Evolutionary conservation across 2,797 vertebrate species (phyloP), one percentile per base, ranked within the genome.

Genomic region (Rachycentron canadum): DNA sequence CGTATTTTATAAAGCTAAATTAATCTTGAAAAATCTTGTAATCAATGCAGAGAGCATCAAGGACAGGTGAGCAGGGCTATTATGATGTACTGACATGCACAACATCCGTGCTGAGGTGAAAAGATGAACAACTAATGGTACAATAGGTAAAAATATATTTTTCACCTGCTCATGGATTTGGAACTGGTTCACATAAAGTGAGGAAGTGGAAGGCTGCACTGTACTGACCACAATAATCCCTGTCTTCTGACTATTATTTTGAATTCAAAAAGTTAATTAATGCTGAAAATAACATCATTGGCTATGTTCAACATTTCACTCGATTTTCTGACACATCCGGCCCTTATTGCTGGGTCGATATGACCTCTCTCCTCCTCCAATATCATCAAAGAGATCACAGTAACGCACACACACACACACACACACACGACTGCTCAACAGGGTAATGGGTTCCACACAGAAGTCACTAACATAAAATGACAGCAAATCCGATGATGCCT

Each of bases 311-410:
- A 19, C 65, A 64, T 41, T 73, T 69, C 34, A 23, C 30, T 71
- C 74, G 58, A 84, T 75, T 76, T 45, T 11, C 61, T 58, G 73
- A 70, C 69, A 41, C 26, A 4, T 59, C 19, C 13, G 1, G 11
- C 61, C 55, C 67, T 67, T 66, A 57, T 38, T 49, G 71, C 23
- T 10, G 23, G 68, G 69, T 86, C 62, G 10, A 83, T 79, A 53
- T 47, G 49, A 70, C 84, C 62, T 71, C 77, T 10, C 63, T 50
- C 32, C 55, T 78, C 74, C 57, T 8, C 84, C 86, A 70, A 77
- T 82, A 79, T 5, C 3, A 53, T 10, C 8, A 7, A 55, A 26
- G 32, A 38, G 34, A 36, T 40, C 30, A 52, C n/a, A 26, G 8
- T 14, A 32, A 28, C 52, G 28, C 64, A 38, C 12, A 65, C 23